Conservation (phyloP, 2,113 vertebrate species). For the Arenaria interpres region DNA sequence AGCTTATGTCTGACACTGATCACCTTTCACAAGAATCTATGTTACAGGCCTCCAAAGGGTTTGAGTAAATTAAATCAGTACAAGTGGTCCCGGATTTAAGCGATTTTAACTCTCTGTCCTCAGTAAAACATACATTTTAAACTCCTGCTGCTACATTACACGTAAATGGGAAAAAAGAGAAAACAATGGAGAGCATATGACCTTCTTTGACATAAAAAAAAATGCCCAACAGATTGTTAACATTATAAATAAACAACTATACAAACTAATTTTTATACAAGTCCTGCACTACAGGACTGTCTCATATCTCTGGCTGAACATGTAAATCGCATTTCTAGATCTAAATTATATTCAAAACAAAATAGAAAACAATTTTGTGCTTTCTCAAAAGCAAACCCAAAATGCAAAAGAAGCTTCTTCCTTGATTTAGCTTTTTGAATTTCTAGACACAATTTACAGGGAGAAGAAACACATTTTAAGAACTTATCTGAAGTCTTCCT, state of each 20-base stretch:
- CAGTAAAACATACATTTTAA: not conserved
- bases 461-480: not conserved
- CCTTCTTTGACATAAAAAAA: not conserved
- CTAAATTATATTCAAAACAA: not conserved
- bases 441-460: not conserved
- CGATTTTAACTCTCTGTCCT: not conserved
- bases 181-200: not conserved
- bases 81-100: not conserved
- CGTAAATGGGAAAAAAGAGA: not conserved
- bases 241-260: not conserved
- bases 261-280: not conserved
- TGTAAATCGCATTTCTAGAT: not conserved
- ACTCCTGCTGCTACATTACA: not conserved
- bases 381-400: slow-evolving; percentile 14
- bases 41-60: not conserved
- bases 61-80: not conserved
- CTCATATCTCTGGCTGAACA: not conserved
- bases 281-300: not conserved
- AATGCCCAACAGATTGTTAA: not conserved
- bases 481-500: not conserved
- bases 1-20: not conserved
- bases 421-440: not conserved
- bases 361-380: not conserved
- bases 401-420: not conserved
- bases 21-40: not conserved